These are phyloP conservation scores for Idaea straminata DNA, from an alignment of 2,888 invertebrate genomes.

Conservation along the genomic window DNA sequence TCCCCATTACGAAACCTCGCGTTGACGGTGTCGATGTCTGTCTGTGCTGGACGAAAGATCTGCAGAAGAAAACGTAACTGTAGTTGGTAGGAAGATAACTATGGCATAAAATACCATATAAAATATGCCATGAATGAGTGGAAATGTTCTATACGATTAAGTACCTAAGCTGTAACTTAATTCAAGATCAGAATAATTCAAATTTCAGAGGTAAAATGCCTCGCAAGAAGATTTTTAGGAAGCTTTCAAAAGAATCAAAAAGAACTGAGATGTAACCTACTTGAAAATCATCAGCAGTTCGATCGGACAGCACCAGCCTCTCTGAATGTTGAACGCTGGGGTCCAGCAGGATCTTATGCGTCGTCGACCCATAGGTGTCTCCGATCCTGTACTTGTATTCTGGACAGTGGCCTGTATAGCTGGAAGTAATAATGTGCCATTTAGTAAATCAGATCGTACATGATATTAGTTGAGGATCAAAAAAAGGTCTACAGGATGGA, in stretches of 20 bases:
- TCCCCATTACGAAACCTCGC: slow-evolving; percentile 83
- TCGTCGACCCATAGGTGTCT: slow-evolving; percentile 86
- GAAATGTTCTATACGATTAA: too few species aligned
- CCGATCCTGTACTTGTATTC: slow-evolving; percentile 87
- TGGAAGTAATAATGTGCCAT: slow-evolving; percentile 38
- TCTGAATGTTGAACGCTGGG: slow-evolving; percentile 87
- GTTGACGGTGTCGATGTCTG: slow-evolving; percentile 84
- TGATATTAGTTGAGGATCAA: too few species aligned
- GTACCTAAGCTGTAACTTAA: too few species aligned
- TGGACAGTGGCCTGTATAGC: slow-evolving; percentile 89
- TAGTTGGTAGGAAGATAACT: background rate
- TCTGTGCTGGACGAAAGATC: slow-evolving; percentile 82
- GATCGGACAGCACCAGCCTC: slow-evolving; percentile 83
- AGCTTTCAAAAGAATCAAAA: background rate
- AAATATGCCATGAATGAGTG: too few species aligned
- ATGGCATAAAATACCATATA: background rate
- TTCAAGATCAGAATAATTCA: too few species aligned
- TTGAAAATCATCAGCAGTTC: slow-evolving; percentile 82
- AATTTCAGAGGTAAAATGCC: too few species aligned
- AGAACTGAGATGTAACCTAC: slow-evolving; percentile 44
- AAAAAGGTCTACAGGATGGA: too few species aligned
- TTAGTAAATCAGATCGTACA: too few species aligned
- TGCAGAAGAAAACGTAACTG: slow-evolving; percentile 31
- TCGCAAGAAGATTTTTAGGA: too few species aligned
- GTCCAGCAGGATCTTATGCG: slow-evolving; percentile 87